A percentile compares a stretch with the other conserved stretches of the same genome.
phyloP scores from a whole-genome alignment of 2,113 vertebrate genomes.

The Ciconia boyciana region DNA sequence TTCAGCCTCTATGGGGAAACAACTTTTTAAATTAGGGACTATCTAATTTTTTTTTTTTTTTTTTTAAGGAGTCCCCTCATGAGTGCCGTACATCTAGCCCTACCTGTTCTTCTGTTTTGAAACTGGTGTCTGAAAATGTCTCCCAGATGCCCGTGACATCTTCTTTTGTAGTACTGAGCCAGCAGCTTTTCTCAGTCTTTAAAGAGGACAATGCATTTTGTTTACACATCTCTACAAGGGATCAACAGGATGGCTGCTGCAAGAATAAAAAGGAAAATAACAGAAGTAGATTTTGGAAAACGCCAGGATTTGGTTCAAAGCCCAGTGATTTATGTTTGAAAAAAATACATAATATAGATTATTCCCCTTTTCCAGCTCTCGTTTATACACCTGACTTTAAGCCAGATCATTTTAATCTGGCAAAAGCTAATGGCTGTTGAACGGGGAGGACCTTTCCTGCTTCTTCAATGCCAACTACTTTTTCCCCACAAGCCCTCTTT shows the following conservation, averaged over 20 bases:
- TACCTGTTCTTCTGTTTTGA: background rate
- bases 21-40: background rate
- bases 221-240: rapidly evolving
- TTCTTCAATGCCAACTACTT: background rate
- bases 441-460: background rate
- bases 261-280: background rate
- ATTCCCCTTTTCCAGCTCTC: background rate
- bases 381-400: background rate
- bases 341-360: background rate
- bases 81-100: background rate
- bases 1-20: background rate
- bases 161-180: background rate
- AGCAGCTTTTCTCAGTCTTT: background rate
- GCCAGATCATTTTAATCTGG: background rate
- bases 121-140: background rate
- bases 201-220: background rate
- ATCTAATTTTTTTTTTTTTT: background rate
- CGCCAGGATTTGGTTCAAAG: background rate
- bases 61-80: background rate
- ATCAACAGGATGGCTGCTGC: background rate
- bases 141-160: background rate
- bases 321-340: background rate
- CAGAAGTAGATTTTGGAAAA: background rate
- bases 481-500: background rate
- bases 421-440: background rate